Evolutionary conservation across 37 sponge, comb jelly and placozoan genomes (phyloP), one percentile per base, ranked within the genome.

Genomic region (Cladorhizidae sp.): DNA sequence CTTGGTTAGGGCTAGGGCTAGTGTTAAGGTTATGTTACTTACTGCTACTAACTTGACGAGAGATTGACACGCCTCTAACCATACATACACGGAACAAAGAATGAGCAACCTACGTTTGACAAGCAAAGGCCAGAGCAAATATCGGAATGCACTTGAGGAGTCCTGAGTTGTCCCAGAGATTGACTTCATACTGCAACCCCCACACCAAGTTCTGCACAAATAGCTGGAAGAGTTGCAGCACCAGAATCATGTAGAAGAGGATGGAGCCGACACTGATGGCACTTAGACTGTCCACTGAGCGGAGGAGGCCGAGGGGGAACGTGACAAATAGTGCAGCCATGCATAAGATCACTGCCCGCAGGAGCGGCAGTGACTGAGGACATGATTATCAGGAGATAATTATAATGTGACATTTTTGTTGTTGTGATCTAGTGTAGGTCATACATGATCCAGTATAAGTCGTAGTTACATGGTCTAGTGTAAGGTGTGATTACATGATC

Each of bases 71-170:
- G 17, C 17, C n/a, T 12, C 28, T 36, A 67, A 36, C 68, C 20
- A 67, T 15, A 67, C 20, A 3, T 7, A 67, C 26, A 38, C 21
- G 3, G 8, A 5, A 67, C 37, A 67, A 21, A 67, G 15, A 32
- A 26, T 59, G 12, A 17, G 12, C 61, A 59, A 40, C 62, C 1
- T 40, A 95, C 95, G 89, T 64, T 29, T 95, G 95, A 57, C 95
- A 95, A 37, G 79, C 52, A 56, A 88, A 88, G 29, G 95, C 89
- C 64, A 95, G 59, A 28, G 92, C 49, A 37, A 84, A 78, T 38
- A 95, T 95, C 7, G 95, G 92, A 32, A 95, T n/a, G 41, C 83
- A 81, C 32, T 64, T 68, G 40, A 95, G 63, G 8, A 86, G 20
- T 3, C 95, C 95, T 0, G 40, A 28, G 11, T 7, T 51, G 14